Evolutionary conservation across 2,888 invertebrate species (phyloP).

Genomic region (Meteorus cinctellus): DNA sequence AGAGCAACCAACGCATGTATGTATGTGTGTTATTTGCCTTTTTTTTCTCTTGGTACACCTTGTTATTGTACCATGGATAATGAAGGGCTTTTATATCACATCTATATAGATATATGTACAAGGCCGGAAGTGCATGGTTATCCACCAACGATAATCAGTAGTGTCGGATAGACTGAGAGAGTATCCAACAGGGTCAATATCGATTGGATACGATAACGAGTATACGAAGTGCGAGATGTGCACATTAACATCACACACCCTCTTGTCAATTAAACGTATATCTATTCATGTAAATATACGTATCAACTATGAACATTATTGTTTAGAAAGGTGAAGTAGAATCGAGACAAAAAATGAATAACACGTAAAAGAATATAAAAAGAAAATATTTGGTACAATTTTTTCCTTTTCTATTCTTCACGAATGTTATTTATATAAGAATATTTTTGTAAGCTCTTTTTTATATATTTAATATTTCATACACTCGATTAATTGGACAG

Average conservation of each 20-base stretch:
- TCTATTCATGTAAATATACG: not conserved
- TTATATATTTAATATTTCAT: too few species aligned
- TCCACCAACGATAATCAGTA: constrained; percentile 41
- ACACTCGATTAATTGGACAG: not conserved
- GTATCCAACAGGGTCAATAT: constrained; percentile 24
- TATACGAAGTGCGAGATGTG: constrained; percentile 21
- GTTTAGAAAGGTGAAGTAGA: not conserved
- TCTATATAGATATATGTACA: not conserved
- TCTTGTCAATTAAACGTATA: constrained; percentile 8
- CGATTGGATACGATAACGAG: constrained; percentile 43
- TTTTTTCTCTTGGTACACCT: not conserved
- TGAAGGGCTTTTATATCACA: constrained; percentile 28
- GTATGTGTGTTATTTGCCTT: not conserved
- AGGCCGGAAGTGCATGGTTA: constrained; percentile 30
- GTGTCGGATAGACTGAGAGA: constrained; percentile 40
- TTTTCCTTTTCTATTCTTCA: not conserved
- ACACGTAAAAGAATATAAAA: too few species aligned
- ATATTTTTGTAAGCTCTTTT: too few species aligned
- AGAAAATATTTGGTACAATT: too few species aligned
- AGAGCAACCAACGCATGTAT: not conserved
- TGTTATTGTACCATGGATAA: constrained; percentile 43
- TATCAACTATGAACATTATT: not conserved
- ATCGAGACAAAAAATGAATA: not conserved
- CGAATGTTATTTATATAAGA: not conserved
- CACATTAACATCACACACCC: not conserved